Evolutionary conservation across 1,140 invertebrate genomes (phyloP), one percentile per base, ranked within the genome.

Genomic region (Arctopsyche grandis): DNA sequence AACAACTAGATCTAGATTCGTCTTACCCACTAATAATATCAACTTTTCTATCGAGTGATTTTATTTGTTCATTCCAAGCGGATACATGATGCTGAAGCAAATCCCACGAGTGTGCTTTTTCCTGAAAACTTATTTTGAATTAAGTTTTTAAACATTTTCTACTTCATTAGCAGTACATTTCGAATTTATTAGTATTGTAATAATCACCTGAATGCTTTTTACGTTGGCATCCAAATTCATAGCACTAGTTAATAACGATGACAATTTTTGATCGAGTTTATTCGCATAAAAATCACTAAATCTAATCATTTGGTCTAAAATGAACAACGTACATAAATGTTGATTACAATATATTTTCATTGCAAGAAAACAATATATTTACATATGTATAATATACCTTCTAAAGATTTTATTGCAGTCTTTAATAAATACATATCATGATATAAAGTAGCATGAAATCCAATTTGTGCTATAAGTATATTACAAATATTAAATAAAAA

Each of bases 1-100:
- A n/a, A n/a, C n/a, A n/a, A n/a, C n/a, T n/a, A n/a, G n/a, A n/a
- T n/a, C n/a, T n/a, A n/a, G n/a, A n/a, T n/a, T n/a, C n/a, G n/a
- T n/a, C n/a, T n/a, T n/a, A 87, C 87, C 86, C 87, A 83, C 83
- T 88, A n/a, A 88, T 83, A 21, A 88, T 85, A 70, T 88, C 87
- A 19, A 88, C 79, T 83, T 89, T 88, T 75, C 84, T 85, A 77
- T 88, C 87, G n/a, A 87, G 71, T 9, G 86, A 84, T 58, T 86
- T 86, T n/a, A 89, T 85, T 81, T 88, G 88, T 56, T 89, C 87
- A 71, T 87, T 87, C 88, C 88, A 89, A 7, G 88, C 87, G 9
- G 86, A 81, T 5, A 89, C 85, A 80, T 88, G 87, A 46, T 86
- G 83, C 79, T 89, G 87, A 83, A 88, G 87, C 19, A 87, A 86